phyloP scores from a whole-genome alignment of 2,797 vertebrate species.

The Sparus aurata region DNA sequence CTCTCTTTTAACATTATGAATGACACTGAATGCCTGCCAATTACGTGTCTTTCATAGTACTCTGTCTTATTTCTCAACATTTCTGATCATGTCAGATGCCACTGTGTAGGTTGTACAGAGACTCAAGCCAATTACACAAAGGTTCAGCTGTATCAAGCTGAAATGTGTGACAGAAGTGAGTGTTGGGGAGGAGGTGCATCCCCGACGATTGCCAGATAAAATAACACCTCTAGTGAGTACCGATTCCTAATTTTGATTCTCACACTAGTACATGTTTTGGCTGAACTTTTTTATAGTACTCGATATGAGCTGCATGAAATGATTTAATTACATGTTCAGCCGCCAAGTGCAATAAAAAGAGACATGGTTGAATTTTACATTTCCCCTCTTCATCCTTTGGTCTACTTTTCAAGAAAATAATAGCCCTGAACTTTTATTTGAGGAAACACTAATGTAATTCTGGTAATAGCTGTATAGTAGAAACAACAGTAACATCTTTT shows the following conservation, averaged over 20 bases:
- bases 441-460: not conserved
- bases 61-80: not conserved
- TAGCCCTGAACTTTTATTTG: not conserved
- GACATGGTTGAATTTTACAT: not conserved
- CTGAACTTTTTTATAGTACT: not conserved
- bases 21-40: not conserved
- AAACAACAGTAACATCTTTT: not conserved
- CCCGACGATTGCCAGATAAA: not conserved
- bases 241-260: not conserved
- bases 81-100: not conserved
- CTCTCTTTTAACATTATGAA: not conserved
- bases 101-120: not conserved
- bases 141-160: not conserved
- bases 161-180: constrained; percentile 2
- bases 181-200: not conserved
- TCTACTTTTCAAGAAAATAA: not conserved
- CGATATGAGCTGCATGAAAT: not conserved
- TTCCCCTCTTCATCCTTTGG: not conserved
- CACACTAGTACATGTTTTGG: not conserved
- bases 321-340: not conserved
- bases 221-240: not conserved
- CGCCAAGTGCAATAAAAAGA: not conserved
- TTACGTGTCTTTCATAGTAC: not conserved
- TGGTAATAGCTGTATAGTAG: not conserved
- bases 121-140: not conserved